Evolutionary conservation across 2,888 invertebrate species (phyloP).

Genomic region (Stegophylla sp.): DNA sequence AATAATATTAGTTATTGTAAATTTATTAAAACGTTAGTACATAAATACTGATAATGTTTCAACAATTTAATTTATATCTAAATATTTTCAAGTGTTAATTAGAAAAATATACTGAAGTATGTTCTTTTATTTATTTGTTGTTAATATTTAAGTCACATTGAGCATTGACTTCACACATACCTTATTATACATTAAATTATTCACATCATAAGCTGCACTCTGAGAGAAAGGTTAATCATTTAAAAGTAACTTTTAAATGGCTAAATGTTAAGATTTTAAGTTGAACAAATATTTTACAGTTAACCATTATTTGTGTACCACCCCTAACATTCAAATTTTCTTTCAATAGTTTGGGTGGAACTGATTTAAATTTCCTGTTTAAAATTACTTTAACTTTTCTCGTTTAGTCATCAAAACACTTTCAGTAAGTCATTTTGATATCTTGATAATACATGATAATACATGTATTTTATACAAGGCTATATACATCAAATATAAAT

Average conservation of each 20-base stretch:
- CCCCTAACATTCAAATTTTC: not conserved
- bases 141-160: too few species aligned
- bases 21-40: too few species aligned
- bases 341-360: conserved; percentile 25
- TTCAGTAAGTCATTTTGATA: not conserved
- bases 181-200: too few species aligned
- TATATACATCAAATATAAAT: not conserved
- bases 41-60: too few species aligned
- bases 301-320: conserved; percentile 27
- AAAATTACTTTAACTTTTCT: conserved; percentile 29
- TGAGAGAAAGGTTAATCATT: not conserved
- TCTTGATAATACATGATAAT: not conserved
- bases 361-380: conserved; percentile 37
- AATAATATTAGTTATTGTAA: too few species aligned
- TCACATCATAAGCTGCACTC: too few species aligned
- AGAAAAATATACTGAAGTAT: too few species aligned
- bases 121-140: too few species aligned
- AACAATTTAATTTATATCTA: too few species aligned
- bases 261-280: not conserved
- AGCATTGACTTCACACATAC: too few species aligned
- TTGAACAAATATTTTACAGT: conserved; percentile 15
- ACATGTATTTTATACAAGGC: too few species aligned
- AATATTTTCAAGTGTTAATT: too few species aligned
- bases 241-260: conserved; percentile 3
- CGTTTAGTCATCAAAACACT: not conserved